Base-by-base conservation (phyloP, 2,888 invertebrate genomes). In the Drosophila testacea region DNA sequence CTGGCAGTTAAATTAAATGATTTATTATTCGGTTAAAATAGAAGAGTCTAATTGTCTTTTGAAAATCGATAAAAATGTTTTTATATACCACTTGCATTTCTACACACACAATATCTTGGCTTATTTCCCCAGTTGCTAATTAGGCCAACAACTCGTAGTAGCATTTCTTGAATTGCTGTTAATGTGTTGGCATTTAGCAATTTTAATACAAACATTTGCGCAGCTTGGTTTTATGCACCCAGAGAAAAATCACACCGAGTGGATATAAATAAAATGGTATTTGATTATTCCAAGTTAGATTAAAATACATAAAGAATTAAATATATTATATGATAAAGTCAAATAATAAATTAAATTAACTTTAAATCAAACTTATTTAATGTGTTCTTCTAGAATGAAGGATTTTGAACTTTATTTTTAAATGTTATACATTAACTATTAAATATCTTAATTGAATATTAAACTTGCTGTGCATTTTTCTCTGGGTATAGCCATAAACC, bases 171-270 rank as follows among this genome's bases (percentile, higher is more conserved):
- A 46, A n/a, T 28, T n/a, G 6, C n/a, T 1, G 11, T 30, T 28
- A n/a, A 51, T 4, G 28, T 36, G 52, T 32, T 16, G 41, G 39
- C 30, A 41, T 41, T 54, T 54, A 41, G 38, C 42, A 44, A 55
- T 55, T 55, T 55, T 10, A 22, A 44, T 34, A 9, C 22, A 42
- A 55, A 27, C 55, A 30, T 30, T 28, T 48, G 6, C 9, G 3
- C 30, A 30, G 47, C 30, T 47, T n/a, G 4, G 30, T 30, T 13
- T 47, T 47, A 28, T 22, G 22, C 22, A 16, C 16, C 16, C 16
- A 22, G 3, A 22, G 22, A 3, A 22, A 22, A 22, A 22, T 3
- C 3, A 1, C 3, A 0, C 22, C 2, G 22, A 22, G 22, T 22
- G 2, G 22, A 22, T 22, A 3, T 22, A 22, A 22, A 22, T 22